Evolutionary conservation across 2,888 invertebrate genomes (phyloP), one percentile per base, ranked within the genome.

Genomic region (Drosophila testacea): DNA sequence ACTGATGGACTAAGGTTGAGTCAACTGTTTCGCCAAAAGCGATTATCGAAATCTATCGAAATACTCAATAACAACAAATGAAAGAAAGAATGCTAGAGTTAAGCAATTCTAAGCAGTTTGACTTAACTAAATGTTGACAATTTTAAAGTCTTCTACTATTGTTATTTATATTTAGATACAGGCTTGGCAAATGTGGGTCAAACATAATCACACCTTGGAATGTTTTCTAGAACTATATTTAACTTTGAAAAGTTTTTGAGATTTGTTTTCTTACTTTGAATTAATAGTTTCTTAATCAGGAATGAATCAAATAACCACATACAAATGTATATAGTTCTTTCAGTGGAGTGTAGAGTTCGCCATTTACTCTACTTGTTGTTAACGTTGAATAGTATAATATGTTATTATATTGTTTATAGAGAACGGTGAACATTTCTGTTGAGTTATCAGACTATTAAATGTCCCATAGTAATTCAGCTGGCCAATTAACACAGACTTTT

Each of bases 1-100:
- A 61, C 41, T 16, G 6, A 46, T 32, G 36, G 41, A 36, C 47
- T 52, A 69, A 69, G 38, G 7, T 50, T 56, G n/a, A 54, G 36
- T 5, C 56, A 38, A 38, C 48, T 74, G 65, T 77, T 74, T 72
- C 60, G 60, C 39, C 44, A 51, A 60, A 65, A 39, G 56, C 52
- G 66, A 47, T 73, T 48, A 68, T 57, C 36, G 54, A 64, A 46
- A 41, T n/a, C 47, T 44, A 52, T 42, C 28, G 28, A 74, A 73
- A 52, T 16, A 22, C 7, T 3, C 0, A 13, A 6, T 22, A 22
- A 11, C 1, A 42, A 42, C 27, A 39, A 22, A 44, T 28, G 0
- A 1, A 3, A 6, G 2, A 10, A 38, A 10, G n/a, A 56, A 22
- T 47, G 46, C 30, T 51, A 41, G 28, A 51, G 68, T 28, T 74